Evolutionary conservation across 2,797 vertebrate species (phyloP).

Genomic region (Molossus molossus): DNA sequence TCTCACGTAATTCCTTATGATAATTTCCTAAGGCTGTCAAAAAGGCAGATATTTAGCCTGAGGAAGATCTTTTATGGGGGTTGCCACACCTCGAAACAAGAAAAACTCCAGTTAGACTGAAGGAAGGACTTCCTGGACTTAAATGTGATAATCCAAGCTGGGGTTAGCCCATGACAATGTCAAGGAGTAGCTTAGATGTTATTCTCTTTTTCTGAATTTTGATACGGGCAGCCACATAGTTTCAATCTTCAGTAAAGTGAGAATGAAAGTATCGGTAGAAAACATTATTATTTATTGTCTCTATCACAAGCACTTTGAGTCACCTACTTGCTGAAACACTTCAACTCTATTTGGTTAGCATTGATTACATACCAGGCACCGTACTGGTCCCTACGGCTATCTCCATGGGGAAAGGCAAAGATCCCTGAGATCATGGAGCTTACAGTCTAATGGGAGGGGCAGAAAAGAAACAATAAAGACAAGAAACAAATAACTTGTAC

Average conservation of each 20-base stretch:
- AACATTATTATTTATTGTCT: neutral
- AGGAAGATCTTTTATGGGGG: neutral
- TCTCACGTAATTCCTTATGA: neutral
- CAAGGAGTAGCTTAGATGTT: neutral
- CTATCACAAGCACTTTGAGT: neutral
- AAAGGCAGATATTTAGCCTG: neutral
- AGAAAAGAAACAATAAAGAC: neutral
- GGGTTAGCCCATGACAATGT: neutral
- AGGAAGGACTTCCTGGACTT: neutral
- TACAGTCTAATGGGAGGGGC: neutral
- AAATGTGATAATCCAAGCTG: neutral
- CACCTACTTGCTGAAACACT: neutral
- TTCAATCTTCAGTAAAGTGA: neutral
- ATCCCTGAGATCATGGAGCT: neutral
- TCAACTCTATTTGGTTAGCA: neutral
- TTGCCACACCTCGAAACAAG: neutral
- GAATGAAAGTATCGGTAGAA: neutral
- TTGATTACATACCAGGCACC: neutral
- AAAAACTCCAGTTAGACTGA: neutral
- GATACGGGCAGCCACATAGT: neutral
- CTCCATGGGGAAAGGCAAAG: neutral
- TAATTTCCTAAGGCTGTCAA: constrained; percentile 14
- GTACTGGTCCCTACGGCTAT: neutral
- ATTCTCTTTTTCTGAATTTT: neutral
- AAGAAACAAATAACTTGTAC: neutral